Conservation (phyloP, 2,888 invertebrate genomes). For the Cephalotes varians region DNA sequence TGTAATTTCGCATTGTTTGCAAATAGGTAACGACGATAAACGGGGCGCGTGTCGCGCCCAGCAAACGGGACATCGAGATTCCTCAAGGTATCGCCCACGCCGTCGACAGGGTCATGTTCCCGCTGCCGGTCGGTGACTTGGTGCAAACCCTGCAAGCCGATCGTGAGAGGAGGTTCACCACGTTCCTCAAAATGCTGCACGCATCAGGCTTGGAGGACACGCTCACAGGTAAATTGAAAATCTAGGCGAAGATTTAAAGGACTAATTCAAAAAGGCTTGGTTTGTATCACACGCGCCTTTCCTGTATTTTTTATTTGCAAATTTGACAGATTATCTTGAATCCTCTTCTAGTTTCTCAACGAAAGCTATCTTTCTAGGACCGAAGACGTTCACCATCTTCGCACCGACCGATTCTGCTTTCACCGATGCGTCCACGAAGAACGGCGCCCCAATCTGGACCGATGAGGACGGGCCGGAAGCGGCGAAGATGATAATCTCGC, state of each 20-base stretch:
- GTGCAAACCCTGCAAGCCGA: constrained; percentile 95
- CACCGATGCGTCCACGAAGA: constrained; percentile 86
- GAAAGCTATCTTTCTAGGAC: constrained; percentile 86
- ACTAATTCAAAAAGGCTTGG: not conserved
- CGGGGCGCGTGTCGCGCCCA: constrained; percentile 93
- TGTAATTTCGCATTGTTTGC: constrained; percentile 31
- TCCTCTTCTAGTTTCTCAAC: not conserved
- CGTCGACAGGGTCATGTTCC: constrained; percentile 95
- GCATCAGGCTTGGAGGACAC: constrained; percentile 92
- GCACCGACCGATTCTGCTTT: constrained; percentile 95
- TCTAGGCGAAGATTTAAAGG: no score
- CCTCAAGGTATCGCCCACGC: constrained; percentile 95
- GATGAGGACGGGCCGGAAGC: constrained; percentile 83
- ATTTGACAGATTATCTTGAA: not conserved
- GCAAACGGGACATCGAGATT: constrained; percentile 93
- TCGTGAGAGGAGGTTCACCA: constrained; percentile 92
- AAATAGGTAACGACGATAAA: constrained; percentile 93
- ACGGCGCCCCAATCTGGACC: constrained; percentile 86
- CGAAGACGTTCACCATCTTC: constrained; percentile 94
- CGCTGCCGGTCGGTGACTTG: constrained; percentile 94
- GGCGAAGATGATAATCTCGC: constrained; percentile 91
- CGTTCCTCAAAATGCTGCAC: constrained; percentile 92
- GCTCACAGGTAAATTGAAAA: constrained; percentile 88
- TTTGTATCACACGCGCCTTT: not conserved
- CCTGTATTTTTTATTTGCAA: not conserved